These are phyloP conservation scores for Physella acuta DNA, from an alignment of 1,140 invertebrate genomes.

Conservation along the genomic window DNA sequence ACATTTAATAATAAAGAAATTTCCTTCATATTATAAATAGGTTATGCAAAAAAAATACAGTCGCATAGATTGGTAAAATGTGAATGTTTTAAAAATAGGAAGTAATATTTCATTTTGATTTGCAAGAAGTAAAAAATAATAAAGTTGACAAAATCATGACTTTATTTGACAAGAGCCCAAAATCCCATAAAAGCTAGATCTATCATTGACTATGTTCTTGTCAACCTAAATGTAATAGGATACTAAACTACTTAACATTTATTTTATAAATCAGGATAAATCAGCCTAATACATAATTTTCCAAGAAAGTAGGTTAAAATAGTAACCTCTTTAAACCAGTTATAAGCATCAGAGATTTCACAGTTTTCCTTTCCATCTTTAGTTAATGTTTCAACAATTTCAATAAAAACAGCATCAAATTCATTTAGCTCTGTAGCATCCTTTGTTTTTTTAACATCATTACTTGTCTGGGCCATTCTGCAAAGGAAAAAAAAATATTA, in stretches of 20 bases:
- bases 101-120: not conserved
- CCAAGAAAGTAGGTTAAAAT: not conserved
- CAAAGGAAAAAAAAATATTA: too few species aligned
- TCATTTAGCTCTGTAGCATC: conserved; percentile 37
- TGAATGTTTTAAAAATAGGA: not conserved
- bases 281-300: too few species aligned
- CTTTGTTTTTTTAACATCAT: conserved; percentile 4
- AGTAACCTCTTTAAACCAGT: conserved; percentile 50
- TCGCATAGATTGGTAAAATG: not conserved
- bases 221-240: too few species aligned
- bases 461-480: conserved; percentile 6
- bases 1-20: not conserved
- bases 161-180: too few species aligned
- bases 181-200: too few species aligned
- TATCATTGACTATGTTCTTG: too few species aligned
- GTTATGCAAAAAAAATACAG: not conserved
- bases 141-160: not conserved
- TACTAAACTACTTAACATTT: too few species aligned
- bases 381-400: conserved; percentile 39
- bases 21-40: not conserved
- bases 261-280: too few species aligned
- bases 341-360: conserved; percentile 40
- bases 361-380: conserved; percentile 36
- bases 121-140: not conserved
- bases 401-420: conserved; percentile 53